Evolutionary conservation across 2,888 invertebrate species (phyloP).

Genomic region (Keiferia lycopersicella): DNA sequence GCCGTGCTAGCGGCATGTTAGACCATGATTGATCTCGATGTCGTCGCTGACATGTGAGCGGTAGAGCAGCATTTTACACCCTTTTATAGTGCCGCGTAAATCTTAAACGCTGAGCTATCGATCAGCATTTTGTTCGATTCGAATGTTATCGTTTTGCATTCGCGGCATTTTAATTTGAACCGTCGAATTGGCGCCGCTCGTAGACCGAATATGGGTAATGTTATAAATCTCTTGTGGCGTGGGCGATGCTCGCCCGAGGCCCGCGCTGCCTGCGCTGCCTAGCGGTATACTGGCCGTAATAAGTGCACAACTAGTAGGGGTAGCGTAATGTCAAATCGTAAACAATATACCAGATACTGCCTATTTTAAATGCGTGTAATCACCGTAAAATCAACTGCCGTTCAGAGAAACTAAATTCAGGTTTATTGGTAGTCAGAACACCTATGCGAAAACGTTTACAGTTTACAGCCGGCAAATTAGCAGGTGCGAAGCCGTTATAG

Average conservation of each 20-base stretch:
- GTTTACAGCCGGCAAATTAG: not conserved
- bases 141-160: conserved; percentile 69
- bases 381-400: not conserved
- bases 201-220: conserved; percentile 78
- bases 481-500: conserved; percentile 8
- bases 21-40: conserved; percentile 23
- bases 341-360: not conserved
- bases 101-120: conserved; percentile 67
- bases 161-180: conserved; percentile 74
- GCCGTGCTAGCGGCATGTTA: conserved; percentile 12
- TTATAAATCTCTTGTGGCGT: conserved; percentile 72
- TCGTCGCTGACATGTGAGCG: conserved; percentile 24
- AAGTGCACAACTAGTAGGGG: conserved; percentile 22
- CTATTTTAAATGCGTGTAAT: not conserved
- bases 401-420: conserved; percentile 5
- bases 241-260: conserved; percentile 61
- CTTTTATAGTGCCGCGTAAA: conserved; percentile 63
- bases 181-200: conserved; percentile 79
- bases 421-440: conserved; percentile 6
- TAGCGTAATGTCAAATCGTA: conserved; percentile 8
- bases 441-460: not conserved
- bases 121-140: conserved; percentile 50
- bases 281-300: conserved; percentile 25
- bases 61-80: conserved; percentile 49
- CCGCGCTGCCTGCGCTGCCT: conserved; percentile 33